phyloP scores from a whole-genome alignment of 2,113 vertebrate species.

The Gobius niger region DNA sequence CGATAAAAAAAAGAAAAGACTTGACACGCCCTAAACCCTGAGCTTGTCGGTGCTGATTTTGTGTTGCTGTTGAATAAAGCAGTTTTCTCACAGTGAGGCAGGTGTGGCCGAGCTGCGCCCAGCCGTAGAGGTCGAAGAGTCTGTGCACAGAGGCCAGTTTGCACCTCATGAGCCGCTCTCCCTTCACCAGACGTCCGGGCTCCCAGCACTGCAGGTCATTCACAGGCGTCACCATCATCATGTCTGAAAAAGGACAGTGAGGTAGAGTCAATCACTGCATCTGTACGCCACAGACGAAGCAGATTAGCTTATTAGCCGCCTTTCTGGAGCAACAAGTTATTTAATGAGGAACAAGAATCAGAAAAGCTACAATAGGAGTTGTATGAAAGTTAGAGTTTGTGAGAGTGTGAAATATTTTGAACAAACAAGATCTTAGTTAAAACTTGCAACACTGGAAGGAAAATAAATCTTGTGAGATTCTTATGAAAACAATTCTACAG shows the following conservation, averaged over 20 bases:
- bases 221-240: constrained; percentile 88
- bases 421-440: too few species aligned
- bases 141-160: constrained; percentile 91
- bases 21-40: too few species aligned
- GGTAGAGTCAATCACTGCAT: neutral
- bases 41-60: neutral
- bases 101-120: constrained; percentile 86
- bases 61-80: neutral
- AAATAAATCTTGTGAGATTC: too few species aligned
- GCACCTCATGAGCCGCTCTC: constrained; percentile 92
- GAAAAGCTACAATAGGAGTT: too few species aligned
- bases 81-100: constrained; percentile 84
- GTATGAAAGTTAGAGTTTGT: too few species aligned
- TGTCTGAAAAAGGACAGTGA: constrained; percentile 67
- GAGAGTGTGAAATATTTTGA: too few species aligned
- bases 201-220: constrained; percentile 90
- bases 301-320: too few species aligned
- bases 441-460: too few species aligned
- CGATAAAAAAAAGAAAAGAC: too few species aligned
- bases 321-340: too few species aligned
- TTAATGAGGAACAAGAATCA: too few species aligned
- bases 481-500: too few species aligned
- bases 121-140: constrained; percentile 92
- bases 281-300: neutral
- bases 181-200: constrained; percentile 84